Conservation (phyloP, 2,888 invertebrate genomes). For the Aphodius granarius region DNA sequence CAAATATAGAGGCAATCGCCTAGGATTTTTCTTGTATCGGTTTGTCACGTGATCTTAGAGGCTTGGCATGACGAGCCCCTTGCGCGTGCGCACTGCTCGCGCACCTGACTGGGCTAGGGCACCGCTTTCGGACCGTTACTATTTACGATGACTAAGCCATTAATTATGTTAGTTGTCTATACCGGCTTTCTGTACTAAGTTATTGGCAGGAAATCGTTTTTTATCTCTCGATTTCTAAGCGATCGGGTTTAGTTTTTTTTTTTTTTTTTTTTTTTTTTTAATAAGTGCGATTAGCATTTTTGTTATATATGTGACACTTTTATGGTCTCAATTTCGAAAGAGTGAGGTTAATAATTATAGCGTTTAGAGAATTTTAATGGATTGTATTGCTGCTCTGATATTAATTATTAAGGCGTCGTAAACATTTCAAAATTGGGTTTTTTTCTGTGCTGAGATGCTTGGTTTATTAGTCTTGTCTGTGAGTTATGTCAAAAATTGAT, state of each 20-base stretch:
- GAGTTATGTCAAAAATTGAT: too few relatives aligned
- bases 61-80: background rate
- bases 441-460: too few relatives aligned
- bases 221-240: background rate
- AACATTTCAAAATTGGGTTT: too few relatives aligned
- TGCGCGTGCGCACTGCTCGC: background rate
- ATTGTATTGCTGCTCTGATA: too few relatives aligned
- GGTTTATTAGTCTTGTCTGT: too few relatives aligned
- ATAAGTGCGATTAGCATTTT: background rate
- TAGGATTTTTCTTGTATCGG: background rate
- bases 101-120: background rate
- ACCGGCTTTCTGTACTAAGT: background rate
- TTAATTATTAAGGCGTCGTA: too few relatives aligned
- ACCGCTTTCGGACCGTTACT: background rate
- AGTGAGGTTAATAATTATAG: too few relatives aligned
- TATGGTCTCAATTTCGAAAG: too few relatives aligned
- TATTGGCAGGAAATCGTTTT: background rate
- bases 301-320: too few relatives aligned
- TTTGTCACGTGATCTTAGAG: background rate
- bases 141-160: background rate
- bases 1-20: too few relatives aligned
- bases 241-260: background rate
- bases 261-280: too few relatives aligned
- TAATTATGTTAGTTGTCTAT: background rate
- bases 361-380: too few relatives aligned